Evolutionary conservation across 2,888 invertebrate genomes (phyloP), one percentile per base, ranked within the genome.

Genomic region (Drosophila leonis): DNA sequence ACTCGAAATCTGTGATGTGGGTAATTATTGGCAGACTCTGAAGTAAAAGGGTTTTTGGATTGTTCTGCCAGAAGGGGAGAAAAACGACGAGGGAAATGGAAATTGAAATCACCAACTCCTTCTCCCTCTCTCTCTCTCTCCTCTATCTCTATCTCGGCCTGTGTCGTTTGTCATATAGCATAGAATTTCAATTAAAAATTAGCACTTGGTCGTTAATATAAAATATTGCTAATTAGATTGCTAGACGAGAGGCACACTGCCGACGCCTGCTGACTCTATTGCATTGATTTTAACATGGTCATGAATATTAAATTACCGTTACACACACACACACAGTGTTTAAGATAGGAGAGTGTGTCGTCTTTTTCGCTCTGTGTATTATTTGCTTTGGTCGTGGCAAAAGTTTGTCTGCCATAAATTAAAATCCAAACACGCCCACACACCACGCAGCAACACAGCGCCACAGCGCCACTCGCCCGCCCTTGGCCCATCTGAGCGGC

Each of bases 221-320:
- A 86, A 87, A 87, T 89, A 84, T 89, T 87, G 82, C 82, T 86
- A 86, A 86, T 86, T 89, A 86, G 85, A 87, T 84, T 84, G 75
- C 29, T 24, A 56, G 68, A 42, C 54, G 64, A 41, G 48, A 4
- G 41, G 41, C 31, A 55, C 65, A 65, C 77, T 65, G 71, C 57
- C 67, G 67, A 15, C 52, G 44, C 24, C 44, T 65, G 68, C 65
- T 68, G 65, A 66, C 57, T 60, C 82, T 73, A 77, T 68, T 48
- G 71, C 86, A 87, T 86, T 87, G 86, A 86, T 86, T 88, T 89
- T 88, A 73, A 88, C 88, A 89, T 73, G 77, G 71, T 78, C 90
- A 89, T 86, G 90, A 86, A 86, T 86, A 89, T 86, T 89, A 89
- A 89, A 87, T 86, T 86, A 86, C 82, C 82, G 49, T 69, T 65